phyloP scores from a whole-genome alignment of 2,113 vertebrate species.

The Bubo scandiacus region DNA sequence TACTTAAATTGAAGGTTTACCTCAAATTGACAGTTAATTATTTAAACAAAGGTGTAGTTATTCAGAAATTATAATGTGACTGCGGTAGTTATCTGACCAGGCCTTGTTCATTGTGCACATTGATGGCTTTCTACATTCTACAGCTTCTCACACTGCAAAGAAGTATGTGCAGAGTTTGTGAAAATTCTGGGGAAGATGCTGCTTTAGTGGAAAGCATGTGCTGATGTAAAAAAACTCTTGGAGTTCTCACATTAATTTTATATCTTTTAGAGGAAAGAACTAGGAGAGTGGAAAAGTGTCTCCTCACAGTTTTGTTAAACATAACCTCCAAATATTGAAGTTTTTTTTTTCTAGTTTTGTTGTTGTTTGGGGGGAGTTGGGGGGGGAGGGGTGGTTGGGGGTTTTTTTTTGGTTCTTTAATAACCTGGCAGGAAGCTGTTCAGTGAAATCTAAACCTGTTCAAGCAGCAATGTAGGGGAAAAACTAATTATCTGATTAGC shows the following conservation, averaged over 20 bases:
- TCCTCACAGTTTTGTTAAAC: neutral
- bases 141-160: neutral
- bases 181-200: neutral
- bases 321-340: no score
- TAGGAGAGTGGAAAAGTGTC: neutral
- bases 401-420: neutral
- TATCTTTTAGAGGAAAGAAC: neutral
- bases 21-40: neutral
- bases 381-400: no score
- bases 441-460: neutral
- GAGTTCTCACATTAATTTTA: neutral
- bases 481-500: neutral
- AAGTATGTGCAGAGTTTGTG: neutral
- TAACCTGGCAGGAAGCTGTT: neutral
- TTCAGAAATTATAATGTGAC: neutral
- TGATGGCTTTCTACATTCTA: neutral
- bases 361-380: neutral
- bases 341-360: neutral
- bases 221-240: neutral
- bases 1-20: neutral
- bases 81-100: neutral
- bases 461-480: neutral
- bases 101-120: neutral
- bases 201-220: neutral
- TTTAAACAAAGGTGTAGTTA: neutral